These are phyloP conservation scores for Dromiciops gliroides DNA, from an alignment of 2,113 vertebrate species.

Conservation along the genomic window DNA sequence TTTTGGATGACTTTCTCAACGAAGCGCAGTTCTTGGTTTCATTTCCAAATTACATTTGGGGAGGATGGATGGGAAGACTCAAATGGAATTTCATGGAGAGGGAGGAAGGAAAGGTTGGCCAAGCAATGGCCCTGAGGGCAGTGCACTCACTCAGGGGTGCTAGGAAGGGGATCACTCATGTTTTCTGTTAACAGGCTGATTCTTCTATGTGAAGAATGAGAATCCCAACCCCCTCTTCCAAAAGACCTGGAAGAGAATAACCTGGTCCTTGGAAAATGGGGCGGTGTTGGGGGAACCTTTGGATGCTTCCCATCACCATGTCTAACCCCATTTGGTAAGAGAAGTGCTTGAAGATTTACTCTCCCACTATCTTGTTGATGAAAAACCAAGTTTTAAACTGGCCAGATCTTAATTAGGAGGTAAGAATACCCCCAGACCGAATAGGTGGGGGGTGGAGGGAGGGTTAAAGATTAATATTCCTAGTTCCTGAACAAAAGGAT, in stretches of 20 bases:
- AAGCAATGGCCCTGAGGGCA: background rate
- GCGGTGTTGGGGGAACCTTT: slow-evolving; percentile 61
- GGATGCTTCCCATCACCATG: background rate
- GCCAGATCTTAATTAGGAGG: slow-evolving; percentile 84
- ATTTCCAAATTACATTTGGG: slow-evolving; percentile 59
- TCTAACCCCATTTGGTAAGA: slow-evolving; percentile 68
- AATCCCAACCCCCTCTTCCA: background rate
- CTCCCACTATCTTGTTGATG: background rate
- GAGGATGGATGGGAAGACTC: background rate
- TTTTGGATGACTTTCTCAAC: background rate
- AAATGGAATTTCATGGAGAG: background rate
- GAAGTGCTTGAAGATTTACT: slow-evolving; percentile 64
- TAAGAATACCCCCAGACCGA: slow-evolving; percentile 79
- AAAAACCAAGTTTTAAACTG: slow-evolving; percentile 81
- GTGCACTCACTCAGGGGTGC: background rate
- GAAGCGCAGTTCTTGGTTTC: background rate
- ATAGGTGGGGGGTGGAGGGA: slow-evolving; percentile 72
- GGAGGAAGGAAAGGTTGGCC: slow-evolving; percentile 10
- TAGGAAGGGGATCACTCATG: slow-evolving; percentile 10
- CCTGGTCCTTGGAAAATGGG: background rate
- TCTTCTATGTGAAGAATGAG: slow-evolving; percentile 47
- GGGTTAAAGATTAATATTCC: slow-evolving; percentile 89
- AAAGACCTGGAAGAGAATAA: slow-evolving; percentile 36
- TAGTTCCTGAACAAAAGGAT: slow-evolving; percentile 87
- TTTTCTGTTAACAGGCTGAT: slow-evolving; percentile 27